Conservation (phyloP, 2,797 vertebrate species). For the Coracias cyanogaster region DNA sequence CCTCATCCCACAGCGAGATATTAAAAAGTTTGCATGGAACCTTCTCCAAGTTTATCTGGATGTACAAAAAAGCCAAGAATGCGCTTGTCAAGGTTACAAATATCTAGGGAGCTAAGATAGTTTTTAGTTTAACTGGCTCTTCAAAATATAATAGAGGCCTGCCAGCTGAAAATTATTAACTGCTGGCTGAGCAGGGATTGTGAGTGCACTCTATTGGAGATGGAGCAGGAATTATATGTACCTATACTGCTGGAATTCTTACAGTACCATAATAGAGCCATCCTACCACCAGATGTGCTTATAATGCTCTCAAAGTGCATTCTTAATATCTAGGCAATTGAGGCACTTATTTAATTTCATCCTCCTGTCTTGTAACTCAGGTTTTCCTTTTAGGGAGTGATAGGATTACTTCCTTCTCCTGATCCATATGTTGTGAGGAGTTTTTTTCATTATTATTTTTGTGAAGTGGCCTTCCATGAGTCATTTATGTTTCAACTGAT, state of each 20-base stretch:
- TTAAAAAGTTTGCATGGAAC: constrained; percentile 50
- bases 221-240: constrained; percentile 18
- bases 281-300: constrained; percentile 64
- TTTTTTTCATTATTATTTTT: constrained; percentile 3
- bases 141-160: constrained; percentile 28
- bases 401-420: constrained; percentile 24
- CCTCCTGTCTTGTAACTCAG: constrained; percentile 26
- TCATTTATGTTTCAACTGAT: constrained; percentile 46
- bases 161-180: constrained; percentile 60
- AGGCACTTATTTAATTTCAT: constrained; percentile 55
- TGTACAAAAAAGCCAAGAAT: constrained; percentile 60
- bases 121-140: constrained; percentile 44
- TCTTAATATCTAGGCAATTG: constrained; percentile 42
- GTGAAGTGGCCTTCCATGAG: constrained; percentile 22
- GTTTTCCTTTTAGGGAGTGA: constrained; percentile 42
- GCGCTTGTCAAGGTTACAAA: constrained; percentile 61
- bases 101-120: constrained; percentile 25
- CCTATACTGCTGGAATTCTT: constrained; percentile 48
- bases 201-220: constrained; percentile 12
- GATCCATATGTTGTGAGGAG: not conserved
- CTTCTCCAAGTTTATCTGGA: constrained; percentile 60
- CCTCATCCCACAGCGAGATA: constrained; percentile 56
- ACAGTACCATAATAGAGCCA: constrained; percentile 54
- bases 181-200: constrained; percentile 33
- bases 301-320: constrained; percentile 42